Evolutionary conservation across 2,113 vertebrate species (phyloP), one percentile per base, ranked within the genome.

Genomic region (Dolichotis patagonum): DNA sequence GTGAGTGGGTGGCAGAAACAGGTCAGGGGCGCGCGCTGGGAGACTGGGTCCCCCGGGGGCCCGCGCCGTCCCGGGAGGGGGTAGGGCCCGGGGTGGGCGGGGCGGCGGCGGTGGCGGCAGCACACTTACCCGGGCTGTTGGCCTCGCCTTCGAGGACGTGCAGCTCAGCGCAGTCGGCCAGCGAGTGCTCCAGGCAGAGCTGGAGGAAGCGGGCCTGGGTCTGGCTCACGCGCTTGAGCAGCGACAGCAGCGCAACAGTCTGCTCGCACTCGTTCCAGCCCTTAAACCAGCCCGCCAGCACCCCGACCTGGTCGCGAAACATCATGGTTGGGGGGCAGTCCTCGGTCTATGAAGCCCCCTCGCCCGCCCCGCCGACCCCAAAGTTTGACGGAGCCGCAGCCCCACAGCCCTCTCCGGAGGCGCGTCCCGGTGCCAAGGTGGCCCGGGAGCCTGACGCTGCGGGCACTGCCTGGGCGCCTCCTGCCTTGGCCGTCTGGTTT

Each of bases 261-360:
- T 99, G 99, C 96, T 99, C 99, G 16, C 99, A 99, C 98, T 99
- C 99, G 26, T 99, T 99, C 99, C 99, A 99, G 96, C 99, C 99
- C 98, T 99, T 99, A 98, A 99, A 99, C 99, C 99, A 99, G 96
- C 99, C 99, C 98, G 99, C 99, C 96, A 99, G 97, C 96, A 99
- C 99, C 97, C 99, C 99, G 88, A 99, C 99, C 99, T 99, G 99
- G 98, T 99, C 99, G 81, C 99, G 99, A 99, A 99, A 99, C 99
- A 99, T 99, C 99, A 99, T 99, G 99, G 98, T 99, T 99, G 98
- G 99, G 96, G 93, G 94, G 94, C 91, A 43, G 94, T 95, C 78
- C 95, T 96, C 94, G 7, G 96, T 96, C 86, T 82, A 81, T 94
- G 96, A 92, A 91, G 97, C 89, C 96, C 93, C 92, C 85, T 84